Percentiles rank a stretch among this genome's conserved stretches.
phyloP scores from a whole-genome alignment of 2,797 vertebrate species.

The Limnodromus scolopaceus region DNA sequence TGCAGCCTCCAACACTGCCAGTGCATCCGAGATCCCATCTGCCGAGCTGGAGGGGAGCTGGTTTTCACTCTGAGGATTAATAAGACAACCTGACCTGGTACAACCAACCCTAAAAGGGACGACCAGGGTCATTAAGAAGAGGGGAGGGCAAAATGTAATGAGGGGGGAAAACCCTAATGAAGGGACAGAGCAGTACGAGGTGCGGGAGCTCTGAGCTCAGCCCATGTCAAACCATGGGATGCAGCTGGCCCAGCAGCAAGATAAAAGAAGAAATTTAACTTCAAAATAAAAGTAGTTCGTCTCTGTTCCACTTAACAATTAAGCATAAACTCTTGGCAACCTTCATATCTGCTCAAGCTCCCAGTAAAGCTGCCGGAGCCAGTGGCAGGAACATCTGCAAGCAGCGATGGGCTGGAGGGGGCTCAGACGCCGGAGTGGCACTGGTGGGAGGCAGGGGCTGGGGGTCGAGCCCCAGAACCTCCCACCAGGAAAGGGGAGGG shows the following conservation, averaged over 20 bases:
- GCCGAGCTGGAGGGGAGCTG: neutral
- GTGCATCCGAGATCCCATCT: neutral
- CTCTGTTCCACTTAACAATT: conserved; percentile 31
- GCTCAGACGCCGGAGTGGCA: neutral
- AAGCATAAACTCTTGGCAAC: conserved; percentile 48
- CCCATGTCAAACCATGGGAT: neutral
- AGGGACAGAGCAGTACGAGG: neutral
- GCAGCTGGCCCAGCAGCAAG: conserved; percentile 5
- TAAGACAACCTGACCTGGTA: neutral
- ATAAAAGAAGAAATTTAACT: conserved; percentile 10
- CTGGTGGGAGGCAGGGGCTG: neutral
- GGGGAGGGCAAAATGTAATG: neutral
- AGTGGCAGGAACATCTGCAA: conserved; percentile 40
- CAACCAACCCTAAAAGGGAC: neutral
- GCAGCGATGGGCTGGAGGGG: conserved; percentile 14
- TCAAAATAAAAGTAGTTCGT: conserved; percentile 59
- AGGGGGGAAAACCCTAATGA: neutral
- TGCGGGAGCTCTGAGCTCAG: neutral
- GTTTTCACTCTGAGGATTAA: neutral
- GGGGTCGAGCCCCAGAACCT: neutral
- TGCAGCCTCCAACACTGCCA: neutral
- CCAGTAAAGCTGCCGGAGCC: conserved; percentile 29
- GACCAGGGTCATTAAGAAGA: neutral
- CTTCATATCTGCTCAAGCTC: conserved; percentile 18
- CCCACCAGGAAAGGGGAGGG: neutral